Conservation (phyloP, 2,797 vertebrate species). For the Crypturellus tataupa region DNA sequence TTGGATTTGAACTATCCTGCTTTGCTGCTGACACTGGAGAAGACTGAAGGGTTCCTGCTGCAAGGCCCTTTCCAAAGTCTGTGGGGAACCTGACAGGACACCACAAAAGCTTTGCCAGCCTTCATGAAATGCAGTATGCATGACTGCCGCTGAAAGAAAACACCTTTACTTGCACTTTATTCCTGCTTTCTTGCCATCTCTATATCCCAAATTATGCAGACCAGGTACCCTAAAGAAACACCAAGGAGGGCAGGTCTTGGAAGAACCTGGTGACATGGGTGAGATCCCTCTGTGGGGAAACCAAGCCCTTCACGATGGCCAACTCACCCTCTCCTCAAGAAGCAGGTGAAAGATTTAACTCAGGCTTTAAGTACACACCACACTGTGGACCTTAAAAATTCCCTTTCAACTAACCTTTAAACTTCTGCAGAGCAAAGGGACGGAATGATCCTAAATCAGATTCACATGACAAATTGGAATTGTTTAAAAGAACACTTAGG, state of each 20-base stretch:
- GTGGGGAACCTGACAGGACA: neutral
- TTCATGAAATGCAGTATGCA: neutral
- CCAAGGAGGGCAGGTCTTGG: neutral
- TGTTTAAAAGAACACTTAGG: neutral
- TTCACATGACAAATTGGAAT: neutral
- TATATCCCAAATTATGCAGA: neutral
- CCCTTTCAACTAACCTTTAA: neutral
- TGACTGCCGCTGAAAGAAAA: neutral
- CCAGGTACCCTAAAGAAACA: neutral
- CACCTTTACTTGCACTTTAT: neutral
- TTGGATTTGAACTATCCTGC: neutral
- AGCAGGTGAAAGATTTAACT: neutral
- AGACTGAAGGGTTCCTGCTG: neutral
- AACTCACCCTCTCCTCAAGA: neutral
- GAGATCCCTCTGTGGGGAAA: neutral
- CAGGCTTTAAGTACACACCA: neutral
- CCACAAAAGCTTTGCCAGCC: neutral
- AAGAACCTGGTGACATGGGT: neutral
- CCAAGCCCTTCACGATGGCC: neutral
- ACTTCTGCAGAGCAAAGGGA: neutral
- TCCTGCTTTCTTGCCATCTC: neutral
- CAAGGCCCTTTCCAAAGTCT: neutral
- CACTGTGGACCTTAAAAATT: neutral
- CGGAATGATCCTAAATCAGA: neutral
- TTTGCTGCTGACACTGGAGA: neutral